These are phyloP conservation scores for Aricia agestis DNA, from an alignment of 1,140 invertebrate species.

Conservation along the genomic window DNA sequence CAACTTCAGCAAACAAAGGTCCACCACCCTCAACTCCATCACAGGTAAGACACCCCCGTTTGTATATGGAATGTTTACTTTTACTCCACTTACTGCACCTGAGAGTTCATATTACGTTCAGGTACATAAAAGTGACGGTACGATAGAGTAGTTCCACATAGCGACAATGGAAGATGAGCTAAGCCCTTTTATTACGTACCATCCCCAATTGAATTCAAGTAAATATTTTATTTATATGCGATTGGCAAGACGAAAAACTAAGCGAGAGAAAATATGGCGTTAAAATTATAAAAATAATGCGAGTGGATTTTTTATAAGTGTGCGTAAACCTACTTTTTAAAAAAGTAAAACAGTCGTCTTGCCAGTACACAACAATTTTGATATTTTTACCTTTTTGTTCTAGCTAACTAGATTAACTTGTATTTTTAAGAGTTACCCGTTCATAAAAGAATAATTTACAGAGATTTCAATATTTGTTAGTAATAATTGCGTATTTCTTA, in stretches of 20 bases:
- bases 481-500: constrained; percentile 20
- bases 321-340: background rate
- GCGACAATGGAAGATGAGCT: constrained; percentile 51
- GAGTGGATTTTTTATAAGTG: background rate
- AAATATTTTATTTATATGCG: constrained; percentile 18
- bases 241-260: constrained; percentile 5
- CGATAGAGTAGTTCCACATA: constrained; percentile 57
- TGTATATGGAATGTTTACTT: constrained; percentile 42
- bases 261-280: background rate
- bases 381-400: background rate
- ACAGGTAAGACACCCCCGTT: constrained; percentile 76
- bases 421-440: constrained; percentile 6
- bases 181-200: constrained; percentile 34
- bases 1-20: constrained; percentile 84
- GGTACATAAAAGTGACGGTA: constrained; percentile 13
- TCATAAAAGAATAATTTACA: constrained; percentile 8
- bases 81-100: constrained; percentile 33
- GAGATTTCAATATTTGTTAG: constrained; percentile 14
- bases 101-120: constrained; percentile 8
- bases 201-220: constrained; percentile 19
- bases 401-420: constrained; percentile 15
- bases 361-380: background rate
- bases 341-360: background rate
- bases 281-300: background rate
- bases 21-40: constrained; percentile 84